Evolutionary conservation across 2,888 invertebrate species (phyloP).

Genomic region (Abrostola tripartita): DNA sequence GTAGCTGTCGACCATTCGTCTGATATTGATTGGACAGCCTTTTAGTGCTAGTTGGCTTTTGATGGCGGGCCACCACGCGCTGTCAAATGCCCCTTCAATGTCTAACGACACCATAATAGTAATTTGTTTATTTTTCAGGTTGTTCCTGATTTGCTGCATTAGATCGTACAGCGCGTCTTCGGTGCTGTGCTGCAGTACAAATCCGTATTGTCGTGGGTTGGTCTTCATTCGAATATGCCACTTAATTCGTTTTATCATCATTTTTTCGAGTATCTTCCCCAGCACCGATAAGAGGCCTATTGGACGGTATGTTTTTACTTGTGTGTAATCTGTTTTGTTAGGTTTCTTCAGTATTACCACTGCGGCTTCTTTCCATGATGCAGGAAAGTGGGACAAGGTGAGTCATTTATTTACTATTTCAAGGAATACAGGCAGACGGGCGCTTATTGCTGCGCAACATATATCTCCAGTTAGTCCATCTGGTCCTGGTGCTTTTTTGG

Average conservation of each 20-base stretch:
- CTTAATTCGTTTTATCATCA: no score
- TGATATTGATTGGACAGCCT: slow-evolving; percentile 8
- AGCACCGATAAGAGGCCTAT: no score
- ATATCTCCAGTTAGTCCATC: neutral
- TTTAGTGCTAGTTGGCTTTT: neutral
- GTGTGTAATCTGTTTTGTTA: no score
- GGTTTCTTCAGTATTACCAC: no score
- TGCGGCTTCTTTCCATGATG: no score
- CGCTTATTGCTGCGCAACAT: neutral
- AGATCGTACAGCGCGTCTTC: slow-evolving; percentile 15
- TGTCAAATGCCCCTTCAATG: slow-evolving; percentile 22
- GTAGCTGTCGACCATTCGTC: neutral
- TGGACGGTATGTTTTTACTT: no score
- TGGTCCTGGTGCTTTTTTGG: neutral
- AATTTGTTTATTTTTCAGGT: neutral
- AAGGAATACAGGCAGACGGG: no score
- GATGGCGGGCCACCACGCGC: slow-evolving; percentile 22
- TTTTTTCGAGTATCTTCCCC: no score
- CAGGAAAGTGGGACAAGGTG: no score
- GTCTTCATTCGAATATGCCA: no score
- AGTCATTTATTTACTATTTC: no score
- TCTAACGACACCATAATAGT: slow-evolving; percentile 9
- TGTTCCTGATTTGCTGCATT: neutral
- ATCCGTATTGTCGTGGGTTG: slow-evolving; percentile 3
- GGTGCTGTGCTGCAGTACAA: slow-evolving; percentile 7